Conservation (phyloP, 2,888 invertebrate genomes). For the Drosophila nr. perissopoda region DNA sequence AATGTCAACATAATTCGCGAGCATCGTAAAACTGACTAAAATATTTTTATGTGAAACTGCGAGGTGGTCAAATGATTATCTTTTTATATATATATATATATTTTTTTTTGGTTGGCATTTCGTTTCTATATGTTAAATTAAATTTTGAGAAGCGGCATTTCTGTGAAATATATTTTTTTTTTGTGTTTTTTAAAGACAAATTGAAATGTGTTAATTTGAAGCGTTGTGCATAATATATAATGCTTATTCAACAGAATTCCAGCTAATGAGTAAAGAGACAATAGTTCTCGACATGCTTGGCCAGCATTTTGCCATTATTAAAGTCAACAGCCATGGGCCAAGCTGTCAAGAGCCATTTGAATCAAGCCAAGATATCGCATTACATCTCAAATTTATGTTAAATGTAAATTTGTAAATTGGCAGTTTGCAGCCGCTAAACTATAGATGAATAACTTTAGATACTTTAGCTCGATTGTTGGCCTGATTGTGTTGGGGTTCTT, state of each 20-base stretch:
- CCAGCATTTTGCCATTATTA: slow-evolving; percentile 11
- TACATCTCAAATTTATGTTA: slow-evolving; percentile 66
- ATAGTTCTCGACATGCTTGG: slow-evolving; percentile 17
- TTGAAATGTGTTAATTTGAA: slow-evolving; percentile 75
- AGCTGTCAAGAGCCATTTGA: slow-evolving; percentile 62
- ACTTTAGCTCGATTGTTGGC: slow-evolving; percentile 22
- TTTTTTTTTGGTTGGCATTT: slow-evolving; percentile 27
- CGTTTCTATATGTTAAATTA: slow-evolving; percentile 45
- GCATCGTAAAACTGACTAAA: slow-evolving; percentile 62
- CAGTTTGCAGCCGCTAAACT: slow-evolving; percentile 38
- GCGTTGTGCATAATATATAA: slow-evolving; percentile 58
- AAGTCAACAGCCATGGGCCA: slow-evolving; percentile 35
- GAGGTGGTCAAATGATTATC: slow-evolving; percentile 23
- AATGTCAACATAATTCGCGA: slow-evolving; percentile 69
- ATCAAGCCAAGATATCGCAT: slow-evolving; percentile 36
- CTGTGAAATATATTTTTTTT: slow-evolving; percentile 29
- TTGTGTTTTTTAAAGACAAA: slow-evolving; percentile 55
- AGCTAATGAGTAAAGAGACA: slow-evolving; percentile 23
- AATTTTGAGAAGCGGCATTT: slow-evolving; percentile 36
- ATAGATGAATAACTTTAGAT: slow-evolving; percentile 50
- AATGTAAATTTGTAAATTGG: slow-evolving; percentile 61
- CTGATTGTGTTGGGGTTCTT: slow-evolving; percentile 1
- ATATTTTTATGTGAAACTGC: slow-evolving; percentile 62
- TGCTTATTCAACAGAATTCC: slow-evolving; percentile 17
- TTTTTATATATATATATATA: not conserved